Base-by-base conservation (phyloP, 2,113 vertebrate species). In the Pachycephala philippinensis region DNA sequence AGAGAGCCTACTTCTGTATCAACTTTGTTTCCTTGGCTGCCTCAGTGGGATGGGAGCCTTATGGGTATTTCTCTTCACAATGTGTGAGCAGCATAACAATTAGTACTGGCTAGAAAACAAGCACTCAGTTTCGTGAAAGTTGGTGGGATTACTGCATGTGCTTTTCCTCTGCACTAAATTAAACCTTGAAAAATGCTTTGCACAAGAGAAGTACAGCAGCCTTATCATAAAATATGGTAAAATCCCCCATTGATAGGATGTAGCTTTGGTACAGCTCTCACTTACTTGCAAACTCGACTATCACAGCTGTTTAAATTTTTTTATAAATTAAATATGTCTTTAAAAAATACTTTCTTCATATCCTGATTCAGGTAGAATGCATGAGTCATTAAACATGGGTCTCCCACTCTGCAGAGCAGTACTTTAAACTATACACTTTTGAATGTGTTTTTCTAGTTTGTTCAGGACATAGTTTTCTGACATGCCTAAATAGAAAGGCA, bases 71-170 rank as follows among this genome's bases (percentile, higher is more conserved):
- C 57, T 37, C 65, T 68, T 81, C 81, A 79, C 61, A 64, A 42
- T 42, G 21, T 42, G 70, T 94, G 91, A 95, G 74, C 63, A 74
- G 94, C 77, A 76, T 72, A 57, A 11, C 65, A 89, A 96, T 78
- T 60, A 50, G 47, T 15, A 28, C 27, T 84, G 80, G 72, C 60
- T 75, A 60, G 89, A 78, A 95, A 90, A 81, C 54, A 92, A 88
- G 71, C 24, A 39, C 60, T 77, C 3, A 0, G 8, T 61, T 92
- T 56, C 76, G 11, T 15, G 42, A 5, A 88, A 54, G 19, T 30
- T 22, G 5, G 37, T 86, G 50, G 68, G 8, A 39, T 74, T 74
- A 26, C 56, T 75, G 56, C 35, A 21, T 47, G 59, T 84, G 47
- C 12, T 90, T 96, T 84, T 77, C 31, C 30, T 84, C 71, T 44